Evolutionary conservation across 2,888 invertebrate genomes (phyloP), one percentile per base, ranked within the genome.

Genomic region (Tenthredo mesomela): DNA sequence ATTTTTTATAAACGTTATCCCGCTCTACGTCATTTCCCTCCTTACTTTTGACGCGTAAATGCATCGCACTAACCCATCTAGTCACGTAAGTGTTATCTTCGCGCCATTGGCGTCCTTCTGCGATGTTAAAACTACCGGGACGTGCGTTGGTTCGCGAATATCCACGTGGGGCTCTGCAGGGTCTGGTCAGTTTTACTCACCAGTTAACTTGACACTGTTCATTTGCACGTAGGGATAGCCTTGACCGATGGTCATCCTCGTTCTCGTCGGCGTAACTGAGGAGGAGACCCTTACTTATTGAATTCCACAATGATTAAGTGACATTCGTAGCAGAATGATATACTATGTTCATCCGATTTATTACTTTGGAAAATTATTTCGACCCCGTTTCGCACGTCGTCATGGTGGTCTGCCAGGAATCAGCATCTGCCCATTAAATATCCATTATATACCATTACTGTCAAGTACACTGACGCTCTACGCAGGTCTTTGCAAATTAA

Each of bases 71-170:
- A 70, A 21, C 70, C 67, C n/a, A 82, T 50, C 82, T 50, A 29
- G 82, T 82, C 82, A 82, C 82, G 82, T 82, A 70, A 80, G 82
- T 70, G 82, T 82, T 82, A 82, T 82, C 82, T 82, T 47, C 80
- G 58, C 80, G 80, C 80, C 40, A 37, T 80, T 80, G 61, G 21
- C 67, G 47, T 70, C 47, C 82, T 61, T 82, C 43, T 21, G 82
- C 82, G 67, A 70, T 40, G 47, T 4, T 70, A 47, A 21, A 82
- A 82, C 67, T 47, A 67, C 82, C 70, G 47, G 33, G 9, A 82
- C 82, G 82, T 70, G 82, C 21, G 82, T 67, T 50, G 70, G 10
- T 82, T 82, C 47, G 29, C 47, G 82, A 82, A 82, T 82, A 18
- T 43, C 82, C 58, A 80, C 61, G 58, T 61, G 40, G 80, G 40